Evolutionary conservation across 2,113 vertebrate genomes (phyloP), one percentile per base, ranked within the genome.

Genomic region (Macaca fascicularis): DNA sequence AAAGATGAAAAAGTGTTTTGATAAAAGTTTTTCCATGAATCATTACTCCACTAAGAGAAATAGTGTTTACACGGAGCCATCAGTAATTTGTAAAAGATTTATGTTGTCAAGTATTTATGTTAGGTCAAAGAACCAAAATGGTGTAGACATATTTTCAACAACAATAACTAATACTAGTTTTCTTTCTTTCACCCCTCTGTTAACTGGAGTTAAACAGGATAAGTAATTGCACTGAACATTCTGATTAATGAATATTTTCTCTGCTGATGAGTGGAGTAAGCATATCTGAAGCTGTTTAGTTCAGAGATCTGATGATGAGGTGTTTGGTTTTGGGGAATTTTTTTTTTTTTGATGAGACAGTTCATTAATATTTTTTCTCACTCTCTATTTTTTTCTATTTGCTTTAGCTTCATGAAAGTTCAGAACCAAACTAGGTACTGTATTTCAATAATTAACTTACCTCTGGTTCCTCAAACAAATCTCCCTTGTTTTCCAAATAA

Each of bases 71-170:
- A 48, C 5, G 55, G 40, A 57, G 55, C n/a, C 32, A 55, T 45
- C 48, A 70, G 45, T 90, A 85, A 96, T 48, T 94, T 67, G 50
- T 90, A 50, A 78, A 78, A 86, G 20, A 72, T 90, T 85, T 76
- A 14, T 3, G 20, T 0, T 82, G 94, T 90, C 25, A 87, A 93
- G 1, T 80, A 88, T 67, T 70, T 93, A 82, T 78, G 92, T 94
- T 72, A 64, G 50, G 35, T 90, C 64, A 69, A 82, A 30, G 32
- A 55, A 92, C 30, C 81, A 76, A 89, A 92, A 52, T 78, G 7
- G 9, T 78, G 91, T 78, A 82, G 59, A 89, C 50, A 86, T 72
- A 85, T 85, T 93, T 96, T 89, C 30, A 79, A 48, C 5, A 85
- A 30, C 59, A 96, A 83, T 30, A 45, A 90, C 72, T 16, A 88